A percentile compares a stretch with the other conserved stretches of the same genome.
phyloP scores from a whole-genome alignment of 2,888 invertebrate species.

The Thereva nobilitata region DNA sequence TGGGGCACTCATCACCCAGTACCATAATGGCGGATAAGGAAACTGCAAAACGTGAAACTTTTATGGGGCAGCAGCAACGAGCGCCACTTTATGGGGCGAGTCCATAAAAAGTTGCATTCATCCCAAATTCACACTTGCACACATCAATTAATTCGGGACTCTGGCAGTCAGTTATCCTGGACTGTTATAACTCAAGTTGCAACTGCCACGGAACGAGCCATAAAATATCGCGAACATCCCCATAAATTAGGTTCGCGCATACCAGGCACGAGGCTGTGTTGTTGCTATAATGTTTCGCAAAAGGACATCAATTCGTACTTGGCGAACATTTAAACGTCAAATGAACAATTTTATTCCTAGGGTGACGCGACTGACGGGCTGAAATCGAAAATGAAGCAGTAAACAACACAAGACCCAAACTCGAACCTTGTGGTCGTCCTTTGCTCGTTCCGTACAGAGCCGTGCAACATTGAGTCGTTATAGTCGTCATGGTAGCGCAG shows the following conservation, averaged over 20 bases:
- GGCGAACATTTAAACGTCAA: conserved; percentile 24
- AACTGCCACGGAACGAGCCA: conserved; percentile 17
- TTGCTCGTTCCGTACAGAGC: too few species aligned
- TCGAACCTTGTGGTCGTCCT: too few species aligned
- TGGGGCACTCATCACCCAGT: too few species aligned
- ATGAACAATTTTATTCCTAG: conserved; percentile 3
- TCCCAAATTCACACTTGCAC: conserved; percentile 3
- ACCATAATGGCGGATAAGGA: too few species aligned
- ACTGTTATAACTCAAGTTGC: conserved; percentile 26
- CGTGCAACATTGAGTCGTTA: too few species aligned
- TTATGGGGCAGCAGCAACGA: too few species aligned
- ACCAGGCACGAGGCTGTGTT: conserved; percentile 20
- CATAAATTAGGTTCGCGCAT: conserved; percentile 23
- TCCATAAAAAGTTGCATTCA: too few species aligned
- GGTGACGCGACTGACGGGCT: too few species aligned
- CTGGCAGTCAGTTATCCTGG: neutral
- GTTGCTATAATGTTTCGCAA: conserved; percentile 3
- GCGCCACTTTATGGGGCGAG: too few species aligned
- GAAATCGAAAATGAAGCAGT: too few species aligned
- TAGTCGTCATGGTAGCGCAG: conserved; percentile 20
- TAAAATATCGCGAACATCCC: conserved; percentile 29
- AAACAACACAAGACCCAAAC: too few species aligned
- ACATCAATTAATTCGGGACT: conserved; percentile 11
- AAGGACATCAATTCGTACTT: conserved; percentile 5
- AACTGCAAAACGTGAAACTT: too few species aligned